Evolutionary conservation across 2,888 invertebrate genomes (phyloP).

Genomic region (Cheilosia urbana): DNA sequence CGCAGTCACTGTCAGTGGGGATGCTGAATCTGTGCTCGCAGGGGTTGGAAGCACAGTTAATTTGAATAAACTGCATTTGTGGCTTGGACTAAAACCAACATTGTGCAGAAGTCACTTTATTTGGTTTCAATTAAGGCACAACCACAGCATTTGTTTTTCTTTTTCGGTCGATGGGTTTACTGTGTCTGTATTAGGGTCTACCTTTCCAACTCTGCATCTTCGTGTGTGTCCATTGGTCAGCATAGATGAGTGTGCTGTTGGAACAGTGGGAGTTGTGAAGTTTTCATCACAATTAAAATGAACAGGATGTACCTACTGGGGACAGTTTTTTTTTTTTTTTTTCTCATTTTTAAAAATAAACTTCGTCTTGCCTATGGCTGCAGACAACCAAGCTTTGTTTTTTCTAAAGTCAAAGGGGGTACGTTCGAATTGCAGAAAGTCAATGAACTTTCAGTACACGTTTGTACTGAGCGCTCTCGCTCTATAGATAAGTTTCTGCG

Average conservation of each 20-base stretch:
- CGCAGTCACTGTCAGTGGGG: slow-evolving; percentile 8
- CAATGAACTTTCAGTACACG: slow-evolving; percentile 35
- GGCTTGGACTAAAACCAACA: slow-evolving; percentile 58
- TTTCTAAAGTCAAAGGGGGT: slow-evolving; percentile 24
- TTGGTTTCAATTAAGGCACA: slow-evolving; percentile 68
- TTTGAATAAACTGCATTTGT: slow-evolving; percentile 43
- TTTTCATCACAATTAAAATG: slow-evolving; percentile 36
- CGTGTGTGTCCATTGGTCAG: neutral
- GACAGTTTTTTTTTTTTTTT: neutral
- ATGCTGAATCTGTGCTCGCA: slow-evolving; percentile 56
- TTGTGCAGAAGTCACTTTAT: slow-evolving; percentile 65
- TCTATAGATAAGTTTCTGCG: neutral
- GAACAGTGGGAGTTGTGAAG: slow-evolving; percentile 3
- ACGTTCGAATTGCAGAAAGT: slow-evolving; percentile 15
- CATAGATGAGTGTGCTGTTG: neutral
- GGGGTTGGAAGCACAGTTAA: slow-evolving; percentile 7
- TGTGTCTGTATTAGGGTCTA: neutral
- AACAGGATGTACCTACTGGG: slow-evolving; percentile 4
- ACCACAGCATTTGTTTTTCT: slow-evolving; percentile 64
- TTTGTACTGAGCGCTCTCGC: neutral
- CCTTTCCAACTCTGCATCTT: neutral
- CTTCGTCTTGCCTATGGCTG: slow-evolving; percentile 18
- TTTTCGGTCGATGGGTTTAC: neutral
- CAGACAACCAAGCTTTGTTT: slow-evolving; percentile 18
- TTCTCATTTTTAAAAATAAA: neutral